phyloP scores from a whole-genome alignment of 2,797 vertebrate species.

The Rhincodon typus region DNA sequence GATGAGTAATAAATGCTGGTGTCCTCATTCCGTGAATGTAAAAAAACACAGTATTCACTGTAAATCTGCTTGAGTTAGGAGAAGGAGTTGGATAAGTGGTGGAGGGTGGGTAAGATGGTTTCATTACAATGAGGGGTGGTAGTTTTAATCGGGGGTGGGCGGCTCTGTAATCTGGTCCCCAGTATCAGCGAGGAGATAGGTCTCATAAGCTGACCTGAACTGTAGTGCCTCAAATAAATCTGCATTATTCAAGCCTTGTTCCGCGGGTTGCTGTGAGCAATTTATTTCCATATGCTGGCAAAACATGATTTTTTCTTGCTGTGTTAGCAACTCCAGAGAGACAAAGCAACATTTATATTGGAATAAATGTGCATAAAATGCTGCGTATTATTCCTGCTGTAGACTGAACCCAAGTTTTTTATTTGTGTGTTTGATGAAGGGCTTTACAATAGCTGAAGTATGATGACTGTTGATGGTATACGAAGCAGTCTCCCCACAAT shows the following conservation, averaged over 20 bases:
- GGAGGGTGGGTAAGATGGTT: background rate
- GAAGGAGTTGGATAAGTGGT: background rate
- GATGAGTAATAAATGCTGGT: no score
- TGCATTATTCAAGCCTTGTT: background rate
- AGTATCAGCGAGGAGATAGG: background rate
- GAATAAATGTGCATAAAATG: background rate
- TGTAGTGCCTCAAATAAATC: background rate
- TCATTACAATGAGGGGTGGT: background rate
- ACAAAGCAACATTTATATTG: background rate
- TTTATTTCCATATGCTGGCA: constrained; percentile 7
- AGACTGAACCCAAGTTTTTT: background rate
- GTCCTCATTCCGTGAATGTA: no score
- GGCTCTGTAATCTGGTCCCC: background rate
- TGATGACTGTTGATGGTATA: background rate
- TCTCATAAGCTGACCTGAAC: background rate
- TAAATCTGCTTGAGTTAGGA: background rate
- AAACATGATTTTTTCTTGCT: background rate
- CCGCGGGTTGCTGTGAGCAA: background rate
- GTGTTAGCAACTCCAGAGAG: background rate
- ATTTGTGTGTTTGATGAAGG: background rate
- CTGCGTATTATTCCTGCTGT: background rate
- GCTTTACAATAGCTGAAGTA: background rate
- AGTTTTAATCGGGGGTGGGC: background rate
- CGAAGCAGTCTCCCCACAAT: background rate
- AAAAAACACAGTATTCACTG: background rate